Percentiles rank a stretch among this genome's conserved stretches.
phyloP scores from a whole-genome alignment of 2,113 vertebrate species.

The Salvelinus fontinalis region DNA sequence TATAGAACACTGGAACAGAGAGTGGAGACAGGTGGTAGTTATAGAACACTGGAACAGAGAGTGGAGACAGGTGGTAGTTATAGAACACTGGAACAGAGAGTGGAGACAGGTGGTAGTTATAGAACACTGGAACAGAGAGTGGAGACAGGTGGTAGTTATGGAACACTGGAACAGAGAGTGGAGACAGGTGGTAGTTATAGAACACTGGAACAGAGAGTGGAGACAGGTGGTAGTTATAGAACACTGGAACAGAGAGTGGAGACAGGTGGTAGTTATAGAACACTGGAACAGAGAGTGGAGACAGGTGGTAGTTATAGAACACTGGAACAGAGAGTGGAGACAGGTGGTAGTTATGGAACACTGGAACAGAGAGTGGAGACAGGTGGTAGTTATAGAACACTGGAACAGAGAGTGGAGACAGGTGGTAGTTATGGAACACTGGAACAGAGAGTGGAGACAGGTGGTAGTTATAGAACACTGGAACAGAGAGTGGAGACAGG shows the following conservation, averaged over 20 bases:
- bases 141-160: no score
- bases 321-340: constrained; percentile 17
- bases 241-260: constrained; percentile 24
- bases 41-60: no score
- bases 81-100: no score
- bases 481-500: constrained; percentile 47
- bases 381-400: constrained; percentile 62
- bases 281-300: constrained; percentile 24
- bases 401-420: constrained; percentile 30
- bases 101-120: no score
- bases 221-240: constrained; percentile 66
- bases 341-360: constrained; percentile 64
- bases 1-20: no score
- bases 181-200: no score
- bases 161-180: no score
- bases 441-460: constrained; percentile 46
- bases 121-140: no score
- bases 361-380: constrained; percentile 31
- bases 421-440: constrained; percentile 59
- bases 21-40: no score
- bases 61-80: no score
- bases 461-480: constrained; percentile 57
- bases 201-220: background rate
- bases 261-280: constrained; percentile 63
- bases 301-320: constrained; percentile 64